Evolutionary conservation across 2,113 vertebrate species (phyloP).

Genomic region (Etheostoma cragini): DNA sequence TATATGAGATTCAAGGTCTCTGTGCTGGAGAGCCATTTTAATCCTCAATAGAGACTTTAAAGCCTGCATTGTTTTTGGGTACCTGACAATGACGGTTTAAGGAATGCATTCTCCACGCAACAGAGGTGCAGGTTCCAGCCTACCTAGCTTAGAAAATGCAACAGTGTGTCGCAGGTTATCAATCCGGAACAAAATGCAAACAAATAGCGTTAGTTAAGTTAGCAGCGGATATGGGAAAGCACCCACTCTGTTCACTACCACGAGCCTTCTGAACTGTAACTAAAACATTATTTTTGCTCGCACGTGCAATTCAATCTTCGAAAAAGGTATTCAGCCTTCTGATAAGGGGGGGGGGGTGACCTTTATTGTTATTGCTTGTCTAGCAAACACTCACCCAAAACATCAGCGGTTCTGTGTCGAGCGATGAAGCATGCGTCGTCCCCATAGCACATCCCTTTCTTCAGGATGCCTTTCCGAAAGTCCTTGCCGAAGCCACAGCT

Average conservation of each 20-base stretch:
- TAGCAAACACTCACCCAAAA: slow-evolving; percentile 88
- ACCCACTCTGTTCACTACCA: neutral
- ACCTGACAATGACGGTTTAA: no score
- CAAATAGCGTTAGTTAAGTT: no score
- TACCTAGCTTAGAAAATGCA: neutral
- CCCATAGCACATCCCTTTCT: slow-evolving; percentile 98
- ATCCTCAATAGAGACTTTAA: neutral
- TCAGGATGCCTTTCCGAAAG: slow-evolving; percentile 96
- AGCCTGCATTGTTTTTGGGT: neutral
- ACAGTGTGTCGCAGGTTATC: neutral
- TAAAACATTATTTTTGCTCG: no score
- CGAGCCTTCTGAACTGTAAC: neutral
- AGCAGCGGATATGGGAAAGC: neutral
- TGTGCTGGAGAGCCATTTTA: neutral
- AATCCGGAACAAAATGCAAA: neutral
- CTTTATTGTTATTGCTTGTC: slow-evolving; percentile 19
- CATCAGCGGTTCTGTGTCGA: slow-evolving; percentile 92
- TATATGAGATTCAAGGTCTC: neutral
- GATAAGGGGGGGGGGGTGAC: neutral
- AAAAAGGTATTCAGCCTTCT: neutral
- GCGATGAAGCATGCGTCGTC: slow-evolving; percentile 98
- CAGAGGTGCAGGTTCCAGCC: neutral
- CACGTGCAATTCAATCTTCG: neutral
- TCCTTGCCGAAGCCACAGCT: slow-evolving; percentile 99
- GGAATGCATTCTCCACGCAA: neutral